Base-by-base conservation (phyloP, 1,140 invertebrate species). In the Temnothorax curvispinosus region DNA sequence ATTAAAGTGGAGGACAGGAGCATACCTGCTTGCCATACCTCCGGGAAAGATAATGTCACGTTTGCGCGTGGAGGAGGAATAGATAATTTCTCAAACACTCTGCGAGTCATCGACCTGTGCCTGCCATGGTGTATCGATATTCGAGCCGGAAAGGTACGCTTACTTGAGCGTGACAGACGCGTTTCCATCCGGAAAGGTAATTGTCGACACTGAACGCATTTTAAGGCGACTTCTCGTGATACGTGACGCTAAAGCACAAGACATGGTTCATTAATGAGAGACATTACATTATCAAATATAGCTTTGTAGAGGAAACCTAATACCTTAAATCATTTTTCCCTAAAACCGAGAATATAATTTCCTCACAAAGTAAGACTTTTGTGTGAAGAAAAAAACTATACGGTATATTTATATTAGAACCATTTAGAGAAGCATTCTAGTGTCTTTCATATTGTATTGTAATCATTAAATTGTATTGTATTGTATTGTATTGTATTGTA, bases 111-210 rank as follows among this genome's bases (percentile, higher is more conserved):
- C 27, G 80, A 84, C 80, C 80, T 75, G 27, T 27, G 69, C 54
- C 41, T 75, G 65, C 27, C 50, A 35, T 13, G 67, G 67, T 41
- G n/a, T 47, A 74, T 74, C 69, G 69, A 84, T 84, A 60, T 11
- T 21, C 80, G 21, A 72, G 52, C 38, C 67, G 80, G 80, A 84
- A 84, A 84, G 56, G 69, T 75, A 84, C 69, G 80, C 80, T 84
- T 21, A 74, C 69, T 84, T 84, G 69, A 84, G 80, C 80, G 80
- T 84, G 54, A 84, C 80, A 84, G 80, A 75, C 69, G 80, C 80
- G 69, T 84, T 84, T 84, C 72, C 67, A 84, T 84, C 80, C 69
- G 69, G 80, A 75, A 84, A 84, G 69, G 27, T 50, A 84, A 84
- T 84, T 60, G 80, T 75, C 54, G 69, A 54, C 67, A 74, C 54